Evolutionary conservation across 1,140 invertebrate species (phyloP).

Genomic region (Nasonia longicornis): DNA sequence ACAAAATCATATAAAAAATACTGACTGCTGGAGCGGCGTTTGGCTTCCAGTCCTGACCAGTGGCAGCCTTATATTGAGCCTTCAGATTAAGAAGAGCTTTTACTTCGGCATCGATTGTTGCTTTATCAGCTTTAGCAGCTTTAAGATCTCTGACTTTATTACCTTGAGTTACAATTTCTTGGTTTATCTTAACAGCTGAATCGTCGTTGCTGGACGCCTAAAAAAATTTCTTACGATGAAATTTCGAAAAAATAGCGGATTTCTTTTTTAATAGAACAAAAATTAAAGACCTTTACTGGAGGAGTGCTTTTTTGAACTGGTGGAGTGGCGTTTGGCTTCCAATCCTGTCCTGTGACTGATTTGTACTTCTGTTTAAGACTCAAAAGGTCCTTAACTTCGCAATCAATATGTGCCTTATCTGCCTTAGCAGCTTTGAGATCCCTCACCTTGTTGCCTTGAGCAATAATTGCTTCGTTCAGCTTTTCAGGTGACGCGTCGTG

Average conservation of each 20-base stretch:
- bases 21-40: slow-evolving; percentile 47
- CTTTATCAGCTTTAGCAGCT: slow-evolving; percentile 62
- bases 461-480: slow-evolving; percentile 65
- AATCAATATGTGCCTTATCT: slow-evolving; percentile 72
- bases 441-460: slow-evolving; percentile 81
- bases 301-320: slow-evolving; percentile 28
- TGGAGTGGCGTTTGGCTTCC: slow-evolving; percentile 68
- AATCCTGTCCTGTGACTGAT: slow-evolving; percentile 72
- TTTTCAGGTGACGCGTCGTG: background rate
- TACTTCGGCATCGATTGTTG: slow-evolving; percentile 63
- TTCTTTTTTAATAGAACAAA: background rate
- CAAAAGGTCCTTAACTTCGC: slow-evolving; percentile 75
- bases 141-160: slow-evolving; percentile 66
- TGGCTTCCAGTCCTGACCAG: slow-evolving; percentile 77
- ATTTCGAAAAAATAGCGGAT: background rate
- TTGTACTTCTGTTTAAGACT: slow-evolving; percentile 78
- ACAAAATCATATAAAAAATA: too few species aligned
- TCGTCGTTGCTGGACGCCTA: slow-evolving; percentile 12
- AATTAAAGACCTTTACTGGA: background rate
- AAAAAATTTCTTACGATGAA: slow-evolving; percentile 47
- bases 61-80: slow-evolving; percentile 80
- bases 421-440: slow-evolving; percentile 78
- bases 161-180: slow-evolving; percentile 50
- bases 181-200: slow-evolving; percentile 24
- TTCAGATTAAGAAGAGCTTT: slow-evolving; percentile 81